Conservation (phyloP, 2,113 vertebrate genomes). For the Holacanthus passer region DNA sequence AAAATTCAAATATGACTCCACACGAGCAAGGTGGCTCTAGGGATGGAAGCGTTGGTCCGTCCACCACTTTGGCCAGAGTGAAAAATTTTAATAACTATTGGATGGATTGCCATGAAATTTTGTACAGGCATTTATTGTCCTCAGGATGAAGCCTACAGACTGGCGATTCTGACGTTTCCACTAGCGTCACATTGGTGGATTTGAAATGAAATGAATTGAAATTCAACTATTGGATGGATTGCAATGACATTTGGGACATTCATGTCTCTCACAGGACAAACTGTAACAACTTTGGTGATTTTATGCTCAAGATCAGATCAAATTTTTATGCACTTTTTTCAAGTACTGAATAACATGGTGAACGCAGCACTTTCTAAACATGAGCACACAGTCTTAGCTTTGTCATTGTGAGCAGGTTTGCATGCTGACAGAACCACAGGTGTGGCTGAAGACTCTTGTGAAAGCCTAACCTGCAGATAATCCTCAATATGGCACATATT, state of each 20-base stretch:
- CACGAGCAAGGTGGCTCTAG: background rate
- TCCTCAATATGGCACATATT: background rate
- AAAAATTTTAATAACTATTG: background rate
- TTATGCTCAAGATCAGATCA: no score
- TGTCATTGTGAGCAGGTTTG: background rate
- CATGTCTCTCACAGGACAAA: background rate
- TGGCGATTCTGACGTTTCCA: no score
- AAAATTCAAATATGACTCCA: background rate
- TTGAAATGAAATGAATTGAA: no score
- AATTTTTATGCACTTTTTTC: no score
- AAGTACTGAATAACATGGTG: no score
- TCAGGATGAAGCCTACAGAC: no score
- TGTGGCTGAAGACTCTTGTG: no score
- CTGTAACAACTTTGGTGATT: background rate
- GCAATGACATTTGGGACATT: background rate
- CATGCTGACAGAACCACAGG: background rate
- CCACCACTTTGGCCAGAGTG: background rate
- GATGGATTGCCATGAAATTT: background rate
- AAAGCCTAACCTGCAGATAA: background rate
- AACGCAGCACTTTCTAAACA: background rate
- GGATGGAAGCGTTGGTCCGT: background rate
- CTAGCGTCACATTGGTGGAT: no score
- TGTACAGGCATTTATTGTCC: no score
- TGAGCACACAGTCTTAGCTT: background rate
- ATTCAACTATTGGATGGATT: background rate